phyloP scores from a whole-genome alignment of 1,140 invertebrate species.

The fruit fly (Drosophila melanogaster) region DNA sequence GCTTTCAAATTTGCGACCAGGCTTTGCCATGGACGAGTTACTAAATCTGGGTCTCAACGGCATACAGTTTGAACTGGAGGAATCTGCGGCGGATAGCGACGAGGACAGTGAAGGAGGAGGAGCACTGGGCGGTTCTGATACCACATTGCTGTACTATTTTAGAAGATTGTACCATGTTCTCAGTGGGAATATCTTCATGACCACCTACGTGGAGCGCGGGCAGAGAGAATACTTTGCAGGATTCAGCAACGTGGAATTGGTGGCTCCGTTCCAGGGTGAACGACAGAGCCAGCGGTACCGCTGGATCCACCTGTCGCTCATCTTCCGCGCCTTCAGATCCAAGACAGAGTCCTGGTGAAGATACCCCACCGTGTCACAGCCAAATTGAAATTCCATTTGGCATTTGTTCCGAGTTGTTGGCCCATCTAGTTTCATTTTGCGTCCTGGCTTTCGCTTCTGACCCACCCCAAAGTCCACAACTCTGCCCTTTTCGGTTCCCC shows the following conservation, averaged over 20 bases:
- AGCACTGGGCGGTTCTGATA: not conserved
- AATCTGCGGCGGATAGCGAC: not conserved
- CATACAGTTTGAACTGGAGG: not conserved
- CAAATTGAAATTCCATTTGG: conserved; percentile 59
- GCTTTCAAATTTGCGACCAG: conserved; percentile 21
- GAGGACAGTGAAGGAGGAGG: not conserved
- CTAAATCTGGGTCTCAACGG: conserved; percentile 6
- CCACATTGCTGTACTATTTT: conserved; percentile 29
- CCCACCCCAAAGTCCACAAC: conserved; percentile 1
- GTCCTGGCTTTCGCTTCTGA: conserved; percentile 1
- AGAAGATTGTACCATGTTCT: conserved; percentile 28
- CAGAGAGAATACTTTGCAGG: conserved; percentile 51
- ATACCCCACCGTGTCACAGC: conserved; percentile 2
- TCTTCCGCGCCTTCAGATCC: conserved; percentile 43
- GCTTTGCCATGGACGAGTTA: conserved; percentile 3
- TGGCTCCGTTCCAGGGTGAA: not conserved
- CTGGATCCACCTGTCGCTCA: conserved; percentile 57
- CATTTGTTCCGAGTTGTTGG: conserved; percentile 12
- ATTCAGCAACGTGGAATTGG: conserved; percentile 39
- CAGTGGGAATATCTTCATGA: conserved; percentile 16
- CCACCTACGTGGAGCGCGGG: conserved; percentile 52
- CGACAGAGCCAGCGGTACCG: not conserved
- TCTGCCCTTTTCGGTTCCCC: not conserved
- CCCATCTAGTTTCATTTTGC: conserved; percentile 1
- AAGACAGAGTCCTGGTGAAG: not conserved